Evolutionary conservation across 2,797 vertebrate genomes (phyloP).

Genomic region (Xyrichtys novacula): DNA sequence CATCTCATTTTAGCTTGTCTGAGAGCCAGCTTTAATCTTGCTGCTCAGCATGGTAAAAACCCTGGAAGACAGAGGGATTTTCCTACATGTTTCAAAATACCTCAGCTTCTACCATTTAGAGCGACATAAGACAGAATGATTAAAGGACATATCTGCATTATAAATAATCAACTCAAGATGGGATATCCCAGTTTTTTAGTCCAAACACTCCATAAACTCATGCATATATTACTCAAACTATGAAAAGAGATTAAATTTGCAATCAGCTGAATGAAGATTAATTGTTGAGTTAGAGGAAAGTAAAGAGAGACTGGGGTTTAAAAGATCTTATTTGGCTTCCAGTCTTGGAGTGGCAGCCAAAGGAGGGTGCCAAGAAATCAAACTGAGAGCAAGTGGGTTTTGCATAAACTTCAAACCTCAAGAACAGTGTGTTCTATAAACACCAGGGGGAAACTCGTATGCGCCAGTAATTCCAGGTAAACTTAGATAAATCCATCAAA

Average conservation of each 20-base stretch:
- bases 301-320: constrained; percentile 32
- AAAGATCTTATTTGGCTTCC: constrained; percentile 36
- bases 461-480: constrained; percentile 47
- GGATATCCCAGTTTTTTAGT: constrained; percentile 20
- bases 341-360: constrained; percentile 20
- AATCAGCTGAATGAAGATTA: constrained; percentile 46
- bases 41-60: constrained; percentile 6
- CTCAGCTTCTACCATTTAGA: neutral
- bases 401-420: constrained; percentile 40
- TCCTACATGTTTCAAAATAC: constrained; percentile 25
- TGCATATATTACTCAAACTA: neutral
- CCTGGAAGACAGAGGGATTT: constrained; percentile 4
- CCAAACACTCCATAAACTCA: constrained; percentile 16
- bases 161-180: constrained; percentile 15
- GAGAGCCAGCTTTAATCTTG: constrained; percentile 48
- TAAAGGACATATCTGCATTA: neutral
- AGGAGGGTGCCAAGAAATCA: constrained; percentile 46
- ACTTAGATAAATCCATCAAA: constrained; percentile 62
- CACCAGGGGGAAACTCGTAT: constrained; percentile 23
- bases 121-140: constrained; percentile 7
- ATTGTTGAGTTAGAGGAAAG: constrained; percentile 44
- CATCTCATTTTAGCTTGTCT: constrained; percentile 45
- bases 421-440: constrained; percentile 34
- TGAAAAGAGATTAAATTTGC: constrained; percentile 22
- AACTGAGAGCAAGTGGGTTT: constrained; percentile 27